phyloP scores from a whole-genome alignment of 2,113 vertebrate species.

The Rhadina sibilatrix region DNA sequence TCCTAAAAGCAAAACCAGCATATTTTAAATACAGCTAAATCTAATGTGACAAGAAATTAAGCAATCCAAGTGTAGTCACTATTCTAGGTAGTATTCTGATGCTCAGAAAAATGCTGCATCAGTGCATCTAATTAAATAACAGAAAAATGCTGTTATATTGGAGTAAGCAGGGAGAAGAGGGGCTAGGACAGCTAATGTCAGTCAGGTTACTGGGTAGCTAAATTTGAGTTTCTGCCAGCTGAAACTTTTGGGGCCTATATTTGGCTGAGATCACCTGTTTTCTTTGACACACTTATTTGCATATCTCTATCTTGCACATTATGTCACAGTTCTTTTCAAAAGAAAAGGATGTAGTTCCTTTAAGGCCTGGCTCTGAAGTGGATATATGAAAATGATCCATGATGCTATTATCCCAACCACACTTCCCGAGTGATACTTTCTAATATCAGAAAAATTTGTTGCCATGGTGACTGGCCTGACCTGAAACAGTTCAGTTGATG shows the following conservation, averaged over 20 bases:
- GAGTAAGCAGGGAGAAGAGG: not conserved
- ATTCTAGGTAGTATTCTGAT: not conserved
- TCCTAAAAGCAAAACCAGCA: not conserved
- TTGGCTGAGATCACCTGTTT: not conserved
- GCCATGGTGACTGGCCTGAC: slow-evolving; percentile 61
- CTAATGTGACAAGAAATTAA: not conserved
- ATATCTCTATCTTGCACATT: not conserved
- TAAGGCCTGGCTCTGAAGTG: not conserved
- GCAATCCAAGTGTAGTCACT: not conserved
- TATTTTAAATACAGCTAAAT: slow-evolving; percentile 27
- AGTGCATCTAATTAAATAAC: not conserved
- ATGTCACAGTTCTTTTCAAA: not conserved
- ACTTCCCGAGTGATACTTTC: slow-evolving; percentile 50
- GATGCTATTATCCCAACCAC: slow-evolving; percentile 23
- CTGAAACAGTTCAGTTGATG: slow-evolving; percentile 38
- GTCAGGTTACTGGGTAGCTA: not conserved
- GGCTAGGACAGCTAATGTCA: not conserved
- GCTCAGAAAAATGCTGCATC: not conserved
- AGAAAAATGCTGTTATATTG: not conserved
- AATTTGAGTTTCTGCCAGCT: not conserved
- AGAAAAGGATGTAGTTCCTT: not conserved
- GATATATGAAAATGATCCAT: slow-evolving; percentile 44
- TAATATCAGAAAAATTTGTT: slow-evolving; percentile 59
- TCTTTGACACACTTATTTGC: not conserved
- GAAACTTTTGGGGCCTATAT: not conserved